Base-by-base conservation (phyloP, 1,140 invertebrate species). In the Drosophila pandora region DNA sequence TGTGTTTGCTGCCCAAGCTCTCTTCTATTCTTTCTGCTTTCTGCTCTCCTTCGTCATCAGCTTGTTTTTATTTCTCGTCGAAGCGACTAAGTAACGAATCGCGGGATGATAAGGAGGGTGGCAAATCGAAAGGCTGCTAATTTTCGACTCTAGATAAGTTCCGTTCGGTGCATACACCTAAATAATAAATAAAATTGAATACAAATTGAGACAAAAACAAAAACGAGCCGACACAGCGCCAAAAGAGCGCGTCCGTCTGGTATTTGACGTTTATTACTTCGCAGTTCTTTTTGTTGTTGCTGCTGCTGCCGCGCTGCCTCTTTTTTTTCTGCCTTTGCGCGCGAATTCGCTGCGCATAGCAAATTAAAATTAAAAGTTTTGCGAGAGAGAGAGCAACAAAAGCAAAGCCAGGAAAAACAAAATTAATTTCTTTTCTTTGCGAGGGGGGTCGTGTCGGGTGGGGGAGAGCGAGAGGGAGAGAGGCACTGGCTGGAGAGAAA, bases 251-350 rank as follows among this genome's bases (percentile, higher is more conserved):
- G 73, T 74, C 53, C 70, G 71, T 85, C 82, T 82, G 82, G 79
- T 74, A 87, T 87, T 85, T 87, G 82, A 82, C 82, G 81, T 87
- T 82, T 78, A 68, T 87, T 87, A 82, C 73, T 87, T 67, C 61
- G 83, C 55, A 53, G 52, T 55, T 72, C 48, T 71, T 72, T 68
- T 71, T 72, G 21, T 64, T 64, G 61, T 25, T 64, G 61, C 41
- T 58, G 69, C 34, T 57, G 48, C 45, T 60, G 76, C 71, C 41
- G 52, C 32, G 43, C 12, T 58, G 56, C 57, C 57, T 52, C 57
- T 52, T 71, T 72, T 69, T 71, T 71, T 47, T 17, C 43, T 71
- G 69, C 58, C 69, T 73, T 73, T 73, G 81, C 81, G 81, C 80
- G 80, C 80, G 80, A 83, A 84, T 85, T 75, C 71, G 61, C 71